These are phyloP conservation scores for Porites rus DNA, from an alignment of 92 coral and sea anemone genomes.

Conservation along the genomic window DNA sequence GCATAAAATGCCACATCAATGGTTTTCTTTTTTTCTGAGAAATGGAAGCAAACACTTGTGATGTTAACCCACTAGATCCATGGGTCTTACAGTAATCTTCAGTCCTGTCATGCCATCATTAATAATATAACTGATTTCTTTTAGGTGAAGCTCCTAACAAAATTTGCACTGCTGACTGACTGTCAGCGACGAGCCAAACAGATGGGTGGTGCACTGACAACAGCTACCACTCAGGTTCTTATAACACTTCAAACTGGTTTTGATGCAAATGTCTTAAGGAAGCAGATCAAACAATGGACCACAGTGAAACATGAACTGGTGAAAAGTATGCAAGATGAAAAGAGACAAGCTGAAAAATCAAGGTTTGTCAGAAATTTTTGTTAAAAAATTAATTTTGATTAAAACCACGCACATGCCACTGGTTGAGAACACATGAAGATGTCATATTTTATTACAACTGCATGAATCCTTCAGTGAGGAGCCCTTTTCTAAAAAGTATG, in stretches of 20 bases:
- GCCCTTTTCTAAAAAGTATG: background rate
- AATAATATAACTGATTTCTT: background rate
- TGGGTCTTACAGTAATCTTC: too few relatives aligned
- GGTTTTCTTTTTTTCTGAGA: too few relatives aligned
- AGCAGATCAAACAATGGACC: slow-evolving; percentile 60
- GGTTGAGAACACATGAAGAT: background rate
- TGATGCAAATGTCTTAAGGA: slow-evolving; percentile 18
- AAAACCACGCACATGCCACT: too few relatives aligned
- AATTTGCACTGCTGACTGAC: slow-evolving; percentile 80
- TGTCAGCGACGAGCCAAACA: slow-evolving; percentile 78
- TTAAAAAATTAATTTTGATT: too few relatives aligned
- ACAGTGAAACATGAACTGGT: slow-evolving; percentile 63
- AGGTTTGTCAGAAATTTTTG: slow-evolving; percentile 8
- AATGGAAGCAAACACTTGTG: too few relatives aligned
- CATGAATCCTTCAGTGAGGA: background rate
- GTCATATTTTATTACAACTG: background rate
- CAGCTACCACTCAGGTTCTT: slow-evolving; percentile 51
- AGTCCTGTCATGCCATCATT: too few relatives aligned
- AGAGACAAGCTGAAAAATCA: slow-evolving; percentile 19
- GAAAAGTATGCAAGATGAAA: slow-evolving; percentile 43
- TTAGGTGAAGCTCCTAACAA: slow-evolving; percentile 75
- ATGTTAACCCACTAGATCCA: too few relatives aligned
- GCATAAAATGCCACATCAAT: too few relatives aligned
- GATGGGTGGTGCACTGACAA: slow-evolving; percentile 60
- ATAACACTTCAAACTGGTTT: slow-evolving; percentile 4